Base-by-base conservation (phyloP, 2,113 vertebrate species). In the Stomatorhinus ivindoensis region DNA sequence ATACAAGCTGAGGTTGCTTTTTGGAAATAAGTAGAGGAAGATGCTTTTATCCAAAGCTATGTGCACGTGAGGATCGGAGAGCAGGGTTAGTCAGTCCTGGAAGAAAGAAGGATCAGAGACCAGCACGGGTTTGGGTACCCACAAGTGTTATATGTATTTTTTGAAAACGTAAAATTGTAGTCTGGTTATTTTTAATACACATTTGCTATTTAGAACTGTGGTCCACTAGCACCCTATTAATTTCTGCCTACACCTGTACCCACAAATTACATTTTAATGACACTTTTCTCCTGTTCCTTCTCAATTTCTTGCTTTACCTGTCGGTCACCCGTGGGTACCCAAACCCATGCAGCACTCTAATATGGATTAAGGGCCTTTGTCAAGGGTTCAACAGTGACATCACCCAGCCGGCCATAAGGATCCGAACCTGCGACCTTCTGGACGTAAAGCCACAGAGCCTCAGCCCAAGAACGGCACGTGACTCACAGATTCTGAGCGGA, bases 401-500 rank as follows among this genome's bases (percentile, higher is more conserved):
- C 10, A 69, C 10, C n/a, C 61, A 27, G 24, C n/a, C 3, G 0
- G 61, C n/a, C n/a, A 31, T 69, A 69, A 69, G 61, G 61, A 69
- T 31, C 1, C 15, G 10, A 69, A 31, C 27, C 10, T 4, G 55
- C 24, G 2, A 61, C 55, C 24, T n/a, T 61, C 55, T 9, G 24
- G 61, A n/a, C 3, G n/a, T 10, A 10, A 65, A 65, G 8, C 61
- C 61, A 10, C 58, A 65, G n/a, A 4, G n/a, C 10, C 61, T 27
- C 13, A 61, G 90, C 88, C 89, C 4, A 24, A 44, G 27, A 3
- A 27, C 86, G 80, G 31, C 0, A 0, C 19, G 21, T 58, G 86
- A 96, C 96, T 96, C 96, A 96, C 98, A 90, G 97, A 94, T 2
- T 97, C 95, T 0, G 96, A 97, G 15, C 87, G 95, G 89, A 91